A percentile compares a stretch with the other conserved stretches of the same genome.
These are phyloP conservation scores for Drosophila carrolli DNA, from an alignment of 1,140 invertebrate species.

Conservation along the genomic window DNA sequence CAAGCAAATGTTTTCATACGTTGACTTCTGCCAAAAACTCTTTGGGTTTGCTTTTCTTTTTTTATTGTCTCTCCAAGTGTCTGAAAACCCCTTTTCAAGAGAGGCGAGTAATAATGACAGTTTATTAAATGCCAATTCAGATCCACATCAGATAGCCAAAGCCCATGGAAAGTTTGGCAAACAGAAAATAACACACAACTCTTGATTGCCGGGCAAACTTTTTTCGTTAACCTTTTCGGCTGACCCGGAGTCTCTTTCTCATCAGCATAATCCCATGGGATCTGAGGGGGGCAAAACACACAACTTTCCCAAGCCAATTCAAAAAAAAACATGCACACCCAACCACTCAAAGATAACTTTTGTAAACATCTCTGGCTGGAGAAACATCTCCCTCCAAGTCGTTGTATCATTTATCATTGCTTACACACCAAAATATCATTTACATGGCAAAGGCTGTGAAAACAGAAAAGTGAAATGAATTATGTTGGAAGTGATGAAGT, in stretches of 20 bases:
- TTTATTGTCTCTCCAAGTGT: constrained; percentile 20
- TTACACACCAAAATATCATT: constrained; percentile 66
- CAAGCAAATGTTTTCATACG: constrained; percentile 39
- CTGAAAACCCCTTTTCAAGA: constrained; percentile 34
- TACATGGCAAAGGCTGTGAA: constrained; percentile 63
- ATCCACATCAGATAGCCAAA: constrained; percentile 38
- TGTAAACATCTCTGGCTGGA: constrained; percentile 35
- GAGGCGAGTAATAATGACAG: constrained; percentile 48
- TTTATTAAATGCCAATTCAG: constrained; percentile 58
- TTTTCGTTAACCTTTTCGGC: constrained; percentile 55
- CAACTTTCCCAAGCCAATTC: constrained; percentile 48
- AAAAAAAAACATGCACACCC: constrained; percentile 19
- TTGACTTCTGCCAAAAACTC: constrained; percentile 28
- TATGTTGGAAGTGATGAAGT: constrained; percentile 58
- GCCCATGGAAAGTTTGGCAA: constrained; percentile 45
- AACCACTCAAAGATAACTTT: constrained; percentile 39
- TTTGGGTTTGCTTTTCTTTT: background rate
- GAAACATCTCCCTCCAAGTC: constrained; percentile 27
- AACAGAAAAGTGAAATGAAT: constrained; percentile 54
- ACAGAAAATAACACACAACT: constrained; percentile 41
- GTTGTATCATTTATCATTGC: constrained; percentile 69
- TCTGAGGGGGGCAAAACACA: constrained; percentile 19
- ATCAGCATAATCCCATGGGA: constrained; percentile 50
- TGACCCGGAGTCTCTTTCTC: constrained; percentile 36
- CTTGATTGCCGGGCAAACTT: constrained; percentile 44